Conservation (phyloP, 2,888 invertebrate species). For the Lagria hirta region DNA sequence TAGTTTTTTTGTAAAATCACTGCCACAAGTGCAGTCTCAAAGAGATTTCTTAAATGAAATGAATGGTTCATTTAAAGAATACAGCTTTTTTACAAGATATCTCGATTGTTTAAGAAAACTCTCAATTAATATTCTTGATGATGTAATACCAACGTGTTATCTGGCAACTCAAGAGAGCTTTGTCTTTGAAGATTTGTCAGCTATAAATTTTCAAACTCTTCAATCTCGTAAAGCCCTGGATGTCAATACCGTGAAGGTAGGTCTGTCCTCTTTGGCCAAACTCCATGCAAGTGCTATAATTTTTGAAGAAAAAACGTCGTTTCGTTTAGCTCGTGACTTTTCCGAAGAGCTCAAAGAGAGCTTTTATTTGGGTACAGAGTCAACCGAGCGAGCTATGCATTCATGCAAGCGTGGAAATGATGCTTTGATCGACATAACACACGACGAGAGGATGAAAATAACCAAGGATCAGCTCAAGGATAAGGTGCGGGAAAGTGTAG, state of each 20-base stretch:
- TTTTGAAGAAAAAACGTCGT: slow-evolving; percentile 42
- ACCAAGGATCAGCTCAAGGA: slow-evolving; percentile 15
- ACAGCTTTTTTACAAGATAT: slow-evolving; percentile 53
- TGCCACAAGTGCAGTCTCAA: slow-evolving; percentile 59
- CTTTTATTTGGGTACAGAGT: slow-evolving; percentile 45
- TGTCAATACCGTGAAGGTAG: slow-evolving; percentile 32
- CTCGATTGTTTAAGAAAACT: slow-evolving; percentile 49
- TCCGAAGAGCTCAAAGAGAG: slow-evolving; percentile 46
- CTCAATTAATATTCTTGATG: slow-evolving; percentile 34
- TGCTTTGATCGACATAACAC: slow-evolving; percentile 34
- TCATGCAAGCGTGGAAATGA: slow-evolving; percentile 45
- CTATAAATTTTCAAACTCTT: slow-evolving; percentile 37
- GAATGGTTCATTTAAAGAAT: slow-evolving; percentile 57
- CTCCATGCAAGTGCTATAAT: slow-evolving; percentile 46
- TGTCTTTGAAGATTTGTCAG: slow-evolving; percentile 50
- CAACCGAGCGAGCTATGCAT: slow-evolving; percentile 43
- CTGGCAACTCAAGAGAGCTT: slow-evolving; percentile 44
- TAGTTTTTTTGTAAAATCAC: slow-evolving; percentile 62
- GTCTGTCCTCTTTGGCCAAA: slow-evolving; percentile 36
- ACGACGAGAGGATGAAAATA: slow-evolving; percentile 13
- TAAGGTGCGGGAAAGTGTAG: slow-evolving; percentile 20
- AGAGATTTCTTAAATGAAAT: slow-evolving; percentile 54
- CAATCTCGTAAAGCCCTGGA: slow-evolving; percentile 29
- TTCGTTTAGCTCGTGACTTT: slow-evolving; percentile 28
- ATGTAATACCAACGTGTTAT: slow-evolving; percentile 48